Conservation (phyloP, 2,113 vertebrate genomes). For the Zosterops borbonicus region DNA sequence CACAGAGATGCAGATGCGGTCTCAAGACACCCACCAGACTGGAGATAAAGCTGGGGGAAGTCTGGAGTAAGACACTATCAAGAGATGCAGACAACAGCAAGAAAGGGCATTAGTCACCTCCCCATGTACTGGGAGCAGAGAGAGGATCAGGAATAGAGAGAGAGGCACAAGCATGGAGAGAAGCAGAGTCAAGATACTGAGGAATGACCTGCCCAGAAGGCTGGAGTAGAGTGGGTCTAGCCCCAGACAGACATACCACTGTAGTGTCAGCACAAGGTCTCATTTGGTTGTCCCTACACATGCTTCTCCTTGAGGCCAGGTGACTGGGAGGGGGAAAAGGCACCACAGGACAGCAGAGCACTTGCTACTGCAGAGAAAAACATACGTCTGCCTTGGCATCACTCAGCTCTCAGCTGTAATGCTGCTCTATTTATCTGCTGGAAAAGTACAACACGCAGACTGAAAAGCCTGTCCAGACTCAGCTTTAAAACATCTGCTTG, state of each 20-base stretch:
- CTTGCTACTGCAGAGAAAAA: neutral
- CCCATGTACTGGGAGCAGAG: neutral
- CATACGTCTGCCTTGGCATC: neutral
- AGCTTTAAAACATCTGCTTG: neutral
- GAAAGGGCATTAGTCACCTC: neutral
- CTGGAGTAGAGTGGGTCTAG: neutral
- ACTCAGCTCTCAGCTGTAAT: neutral
- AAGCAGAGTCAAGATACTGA: neutral
- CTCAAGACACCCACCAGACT: neutral
- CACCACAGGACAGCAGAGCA: neutral
- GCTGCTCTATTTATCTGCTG: neutral
- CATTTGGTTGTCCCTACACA: rapidly evolving
- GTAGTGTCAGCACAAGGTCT: neutral
- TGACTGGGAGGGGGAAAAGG: neutral
- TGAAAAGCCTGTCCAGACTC: neutral
- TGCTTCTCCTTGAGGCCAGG: neutral
- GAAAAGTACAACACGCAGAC: neutral
- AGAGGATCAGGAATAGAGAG: neutral
- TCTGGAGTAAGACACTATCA: neutral
- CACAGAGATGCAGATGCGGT: neutral
- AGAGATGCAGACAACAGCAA: neutral
- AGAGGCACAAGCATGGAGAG: neutral
- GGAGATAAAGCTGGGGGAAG: neutral
- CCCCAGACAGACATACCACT: neutral
- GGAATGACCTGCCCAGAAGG: neutral